These are phyloP conservation scores for Bradypus variegatus DNA, from an alignment of 2,797 vertebrate species.

Conservation along the genomic window DNA sequence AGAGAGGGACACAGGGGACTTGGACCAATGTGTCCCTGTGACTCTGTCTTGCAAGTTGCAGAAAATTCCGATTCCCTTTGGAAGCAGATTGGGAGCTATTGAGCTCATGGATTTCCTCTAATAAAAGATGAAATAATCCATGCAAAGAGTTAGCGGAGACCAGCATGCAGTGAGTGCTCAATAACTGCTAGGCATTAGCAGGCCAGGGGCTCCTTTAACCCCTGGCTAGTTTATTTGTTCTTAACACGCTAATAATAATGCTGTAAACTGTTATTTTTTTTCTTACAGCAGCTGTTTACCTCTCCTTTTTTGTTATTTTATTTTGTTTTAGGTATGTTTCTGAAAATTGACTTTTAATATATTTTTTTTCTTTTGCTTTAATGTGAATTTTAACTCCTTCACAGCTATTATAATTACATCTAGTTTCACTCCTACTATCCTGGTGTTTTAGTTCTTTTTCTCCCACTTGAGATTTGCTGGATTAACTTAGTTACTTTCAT, in stretches of 20 bases:
- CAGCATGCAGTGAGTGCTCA: rapidly evolving
- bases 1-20: rapidly evolving
- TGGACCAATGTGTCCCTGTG: rapidly evolving
- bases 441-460: not conserved
- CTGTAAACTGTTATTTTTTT: not conserved
- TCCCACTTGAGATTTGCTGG: not conserved
- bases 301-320: too few relatives aligned
- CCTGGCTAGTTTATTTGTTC: rapidly evolving
- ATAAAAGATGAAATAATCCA: not conserved
- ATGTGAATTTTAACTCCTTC: not conserved
- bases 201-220: rapidly evolving
- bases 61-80: not conserved
- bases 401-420: rapidly evolving
- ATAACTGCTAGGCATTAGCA: rapidly evolving
- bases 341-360: not conserved
- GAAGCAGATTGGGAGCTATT: not conserved
- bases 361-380: not conserved
- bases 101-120: too few relatives aligned
- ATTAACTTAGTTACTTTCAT: not conserved
- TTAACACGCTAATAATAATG: not conserved
- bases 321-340: not conserved
- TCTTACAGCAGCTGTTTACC: not conserved
- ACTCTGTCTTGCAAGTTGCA: not conserved
- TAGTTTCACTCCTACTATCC: not conserved
- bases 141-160: rapidly evolving